A percentile compares a stretch with the other conserved stretches of the same genome.
These are phyloP conservation scores for Parnassius glacialis DNA, from an alignment of 2,888 invertebrate genomes.

Conservation along the genomic window DNA sequence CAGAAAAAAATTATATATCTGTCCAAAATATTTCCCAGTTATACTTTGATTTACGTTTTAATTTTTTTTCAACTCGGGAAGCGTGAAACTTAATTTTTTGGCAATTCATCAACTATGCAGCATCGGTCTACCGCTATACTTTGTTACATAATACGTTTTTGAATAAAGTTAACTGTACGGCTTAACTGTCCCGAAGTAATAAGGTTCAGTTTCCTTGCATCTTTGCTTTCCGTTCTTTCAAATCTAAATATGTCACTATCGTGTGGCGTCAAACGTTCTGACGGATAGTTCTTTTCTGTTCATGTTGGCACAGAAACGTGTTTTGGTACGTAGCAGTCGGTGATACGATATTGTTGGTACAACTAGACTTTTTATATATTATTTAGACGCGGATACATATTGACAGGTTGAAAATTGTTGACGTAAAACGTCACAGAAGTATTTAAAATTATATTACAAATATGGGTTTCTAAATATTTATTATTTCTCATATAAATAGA, in stretches of 20 bases:
- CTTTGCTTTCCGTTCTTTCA: not conserved
- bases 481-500: too few species aligned
- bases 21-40: too few species aligned
- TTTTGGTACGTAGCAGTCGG: not conserved
- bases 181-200: slow-evolving; percentile 7
- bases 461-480: not conserved
- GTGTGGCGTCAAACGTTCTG: slow-evolving; percentile 21
- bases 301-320: slow-evolving; percentile 14
- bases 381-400: not conserved
- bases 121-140: not conserved
- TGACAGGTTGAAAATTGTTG: slow-evolving; percentile 13
- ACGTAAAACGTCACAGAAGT: slow-evolving; percentile 3
- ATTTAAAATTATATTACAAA: not conserved
- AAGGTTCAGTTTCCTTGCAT: slow-evolving; percentile 8
- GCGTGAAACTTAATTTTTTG: slow-evolving; percentile 11
- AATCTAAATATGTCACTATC: not conserved
- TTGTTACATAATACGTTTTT: slow-evolving; percentile 12
- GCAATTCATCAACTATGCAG: slow-evolving; percentile 18
- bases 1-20: too few species aligned
- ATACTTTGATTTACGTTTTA: too few species aligned
- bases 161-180: slow-evolving; percentile 1
- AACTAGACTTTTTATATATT: not conserved
- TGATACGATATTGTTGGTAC: not conserved
- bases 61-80: slow-evolving; percentile 8
- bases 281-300: slow-evolving; percentile 1